Percentiles rank a stretch among this genome's conserved stretches.
Evolutionary conservation across 2,888 invertebrate species (phyloP).

Genomic region (Psylliodes chrysocephalus): DNA sequence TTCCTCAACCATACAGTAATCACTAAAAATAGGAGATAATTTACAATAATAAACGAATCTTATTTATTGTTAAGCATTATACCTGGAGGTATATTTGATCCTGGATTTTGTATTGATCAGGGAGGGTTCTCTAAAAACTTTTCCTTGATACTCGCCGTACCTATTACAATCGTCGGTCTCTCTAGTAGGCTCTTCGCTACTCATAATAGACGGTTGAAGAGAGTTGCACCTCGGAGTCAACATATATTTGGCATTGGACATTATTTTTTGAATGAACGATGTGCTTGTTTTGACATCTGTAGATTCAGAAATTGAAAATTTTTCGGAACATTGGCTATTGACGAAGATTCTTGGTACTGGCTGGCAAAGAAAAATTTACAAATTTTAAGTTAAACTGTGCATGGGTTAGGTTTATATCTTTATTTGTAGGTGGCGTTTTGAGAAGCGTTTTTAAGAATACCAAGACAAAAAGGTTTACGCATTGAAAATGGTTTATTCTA

Average conservation of each 20-base stretch:
- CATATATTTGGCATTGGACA: constrained; percentile 52
- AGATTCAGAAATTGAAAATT: neutral
- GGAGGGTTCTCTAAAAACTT: neutral
- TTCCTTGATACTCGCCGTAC: neutral
- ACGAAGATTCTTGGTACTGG: neutral
- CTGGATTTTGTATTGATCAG: neutral
- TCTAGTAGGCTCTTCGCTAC: constrained; percentile 40
- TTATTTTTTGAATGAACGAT: constrained; percentile 49
- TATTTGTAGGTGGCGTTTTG: neutral
- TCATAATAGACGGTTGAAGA: constrained; percentile 29
- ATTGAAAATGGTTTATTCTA: no score
- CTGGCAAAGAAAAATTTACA: no score
- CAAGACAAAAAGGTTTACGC: no score
- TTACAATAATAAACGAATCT: no score
- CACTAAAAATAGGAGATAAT: no score
- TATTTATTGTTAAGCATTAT: no score
- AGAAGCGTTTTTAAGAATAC: neutral
- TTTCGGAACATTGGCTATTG: neutral
- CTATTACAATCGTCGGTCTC: constrained; percentile 31
- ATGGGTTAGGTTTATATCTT: neutral
- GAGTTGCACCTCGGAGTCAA: constrained; percentile 40
- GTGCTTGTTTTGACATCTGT: constrained; percentile 13
- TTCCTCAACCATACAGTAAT: neutral
- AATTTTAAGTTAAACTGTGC: neutral
- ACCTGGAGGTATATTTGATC: neutral